Evolutionary conservation across 2,113 vertebrate species (phyloP).

Genomic region (Dendropsophus ebraccatus): DNA sequence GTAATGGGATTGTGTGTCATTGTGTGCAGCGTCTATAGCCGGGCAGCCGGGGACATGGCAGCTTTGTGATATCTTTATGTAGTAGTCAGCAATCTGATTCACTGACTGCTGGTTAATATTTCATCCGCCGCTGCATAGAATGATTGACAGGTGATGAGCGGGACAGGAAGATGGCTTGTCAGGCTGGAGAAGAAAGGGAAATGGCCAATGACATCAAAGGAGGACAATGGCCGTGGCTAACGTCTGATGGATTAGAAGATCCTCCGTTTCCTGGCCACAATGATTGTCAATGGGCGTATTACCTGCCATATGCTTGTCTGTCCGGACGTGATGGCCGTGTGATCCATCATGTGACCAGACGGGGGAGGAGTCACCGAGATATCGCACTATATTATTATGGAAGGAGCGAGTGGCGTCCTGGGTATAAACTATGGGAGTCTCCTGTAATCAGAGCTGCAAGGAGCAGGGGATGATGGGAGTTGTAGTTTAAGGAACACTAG

Average conservation of each 20-base stretch:
- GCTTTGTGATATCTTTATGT: constrained; percentile 57
- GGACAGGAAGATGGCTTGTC: constrained; percentile 53
- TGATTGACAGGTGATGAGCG: constrained; percentile 57
- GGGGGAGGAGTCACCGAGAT: too few species aligned
- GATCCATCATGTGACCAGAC: neutral
- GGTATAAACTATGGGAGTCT: too few species aligned
- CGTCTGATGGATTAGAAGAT: constrained; percentile 41
- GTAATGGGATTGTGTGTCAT: constrained; percentile 49
- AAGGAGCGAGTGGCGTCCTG: too few species aligned
- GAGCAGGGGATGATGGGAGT: too few species aligned
- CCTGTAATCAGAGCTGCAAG: too few species aligned
- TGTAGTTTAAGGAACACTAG: too few species aligned
- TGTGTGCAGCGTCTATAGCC: constrained; percentile 44
- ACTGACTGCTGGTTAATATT: constrained; percentile 57
- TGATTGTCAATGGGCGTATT: neutral
- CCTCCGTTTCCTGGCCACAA: neutral
- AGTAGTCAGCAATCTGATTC: constrained; percentile 57
- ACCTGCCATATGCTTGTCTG: neutral
- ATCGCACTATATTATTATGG: too few species aligned
- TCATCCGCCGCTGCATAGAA: constrained; percentile 43
- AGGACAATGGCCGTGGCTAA: constrained; percentile 18
- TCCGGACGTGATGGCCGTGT: neutral
- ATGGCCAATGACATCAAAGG: constrained; percentile 50
- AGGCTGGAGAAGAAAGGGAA: constrained; percentile 27
- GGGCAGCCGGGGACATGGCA: constrained; percentile 45